Evolutionary conservation across 2,113 vertebrate genomes (phyloP).

Genomic region (Cyprinodon tularosa): DNA sequence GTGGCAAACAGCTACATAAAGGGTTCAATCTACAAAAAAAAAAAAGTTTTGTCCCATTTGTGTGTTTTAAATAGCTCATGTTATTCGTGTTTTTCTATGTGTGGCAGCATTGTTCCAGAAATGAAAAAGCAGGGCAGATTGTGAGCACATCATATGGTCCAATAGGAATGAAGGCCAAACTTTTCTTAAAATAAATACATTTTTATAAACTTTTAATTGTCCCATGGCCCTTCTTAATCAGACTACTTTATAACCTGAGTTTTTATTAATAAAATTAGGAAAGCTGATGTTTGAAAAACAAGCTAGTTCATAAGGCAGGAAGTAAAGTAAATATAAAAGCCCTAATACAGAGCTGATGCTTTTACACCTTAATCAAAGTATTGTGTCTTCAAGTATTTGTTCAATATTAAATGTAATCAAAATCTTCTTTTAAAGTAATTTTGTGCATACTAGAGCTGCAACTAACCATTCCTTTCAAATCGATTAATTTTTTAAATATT

Average conservation of each 20-base stretch:
- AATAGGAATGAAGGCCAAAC: constrained; percentile 18
- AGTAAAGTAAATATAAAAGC: background rate
- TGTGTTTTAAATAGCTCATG: constrained; percentile 50
- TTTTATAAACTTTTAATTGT: background rate
- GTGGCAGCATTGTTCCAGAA: constrained; percentile 59
- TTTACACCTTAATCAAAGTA: background rate
- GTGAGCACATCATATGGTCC: constrained; percentile 53
- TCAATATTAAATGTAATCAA: background rate
- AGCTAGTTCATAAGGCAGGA: background rate
- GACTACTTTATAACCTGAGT: background rate
- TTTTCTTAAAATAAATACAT: background rate
- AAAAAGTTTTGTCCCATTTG: constrained; percentile 41
- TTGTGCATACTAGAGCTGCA: no score
- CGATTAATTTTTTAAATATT: no score
- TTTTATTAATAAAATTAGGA: background rate
- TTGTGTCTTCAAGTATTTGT: background rate
- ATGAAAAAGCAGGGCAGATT: constrained; percentile 69
- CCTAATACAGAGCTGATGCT: background rate
- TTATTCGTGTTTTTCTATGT: constrained; percentile 42
- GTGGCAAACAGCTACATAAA: constrained; percentile 10
- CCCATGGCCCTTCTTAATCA: no score
- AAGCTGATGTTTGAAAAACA: background rate
- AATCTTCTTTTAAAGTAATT: background rate
- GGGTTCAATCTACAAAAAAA: constrained; percentile 53
- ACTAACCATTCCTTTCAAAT: no score